phyloP scores from a whole-genome alignment of 2,797 vertebrate species.

The Acanthornis magna region DNA sequence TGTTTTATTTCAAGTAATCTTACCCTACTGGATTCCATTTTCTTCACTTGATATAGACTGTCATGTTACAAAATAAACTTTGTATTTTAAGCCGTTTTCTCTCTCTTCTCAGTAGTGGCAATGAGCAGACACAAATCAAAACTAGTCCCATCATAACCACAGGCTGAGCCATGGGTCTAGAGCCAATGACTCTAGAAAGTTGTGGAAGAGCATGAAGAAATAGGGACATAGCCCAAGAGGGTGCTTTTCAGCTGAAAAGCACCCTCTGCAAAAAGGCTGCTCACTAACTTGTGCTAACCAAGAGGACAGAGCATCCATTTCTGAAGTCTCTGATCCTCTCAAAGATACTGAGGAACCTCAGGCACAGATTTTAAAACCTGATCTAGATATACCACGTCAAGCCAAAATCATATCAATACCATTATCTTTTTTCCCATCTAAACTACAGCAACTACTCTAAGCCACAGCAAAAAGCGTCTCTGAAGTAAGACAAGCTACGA shows the following conservation, averaged over 20 bases:
- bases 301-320: background rate
- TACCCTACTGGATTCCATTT: background rate
- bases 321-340: background rate
- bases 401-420: background rate
- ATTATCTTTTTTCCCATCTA: background rate
- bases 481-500: background rate
- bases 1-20: background rate
- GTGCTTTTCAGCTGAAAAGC: background rate
- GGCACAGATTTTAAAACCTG: background rate
- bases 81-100: background rate
- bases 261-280: background rate
- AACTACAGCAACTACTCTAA: background rate
- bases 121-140: background rate
- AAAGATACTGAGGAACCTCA: background rate
- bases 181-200: background rate
- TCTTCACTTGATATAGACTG: background rate
- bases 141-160: background rate
- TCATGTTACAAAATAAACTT: background rate
- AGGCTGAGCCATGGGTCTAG: background rate
- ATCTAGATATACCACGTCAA: background rate
- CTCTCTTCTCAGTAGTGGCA: background rate
- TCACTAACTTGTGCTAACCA: background rate
- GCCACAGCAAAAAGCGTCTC: background rate
- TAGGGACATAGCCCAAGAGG: background rate
- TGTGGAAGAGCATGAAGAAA: background rate